Evolutionary conservation across 2,797 vertebrate species (phyloP).

Genomic region (Dendrocincla tyrannina): DNA sequence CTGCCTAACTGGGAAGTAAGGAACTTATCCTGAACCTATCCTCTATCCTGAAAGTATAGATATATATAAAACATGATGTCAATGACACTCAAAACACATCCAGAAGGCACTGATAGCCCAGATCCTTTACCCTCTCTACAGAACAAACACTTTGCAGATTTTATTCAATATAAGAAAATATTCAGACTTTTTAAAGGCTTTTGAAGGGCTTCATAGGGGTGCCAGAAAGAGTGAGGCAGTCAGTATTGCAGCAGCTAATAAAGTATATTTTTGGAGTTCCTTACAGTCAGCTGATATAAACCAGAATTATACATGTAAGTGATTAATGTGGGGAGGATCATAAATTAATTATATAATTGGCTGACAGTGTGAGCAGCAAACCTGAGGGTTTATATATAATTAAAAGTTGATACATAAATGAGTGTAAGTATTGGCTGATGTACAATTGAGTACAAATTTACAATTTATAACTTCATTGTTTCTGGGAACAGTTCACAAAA

Average conservation of each 20-base stretch:
- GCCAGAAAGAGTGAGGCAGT: background rate
- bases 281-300: background rate
- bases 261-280: background rate
- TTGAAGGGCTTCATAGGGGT: background rate
- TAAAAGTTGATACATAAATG: background rate
- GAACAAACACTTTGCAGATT: background rate
- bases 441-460: background rate
- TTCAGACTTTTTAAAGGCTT: background rate
- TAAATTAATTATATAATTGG: background rate
- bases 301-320: background rate
- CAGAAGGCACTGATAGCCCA: background rate
- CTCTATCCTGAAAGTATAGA: background rate
- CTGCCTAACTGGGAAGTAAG: background rate
- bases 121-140: background rate
- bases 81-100: background rate
- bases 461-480: background rate
- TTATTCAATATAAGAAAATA: slow-evolving; percentile 13
- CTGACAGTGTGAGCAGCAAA: background rate
- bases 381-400: background rate
- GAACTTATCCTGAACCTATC: background rate
- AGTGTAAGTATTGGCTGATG: background rate
- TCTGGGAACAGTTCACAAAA: background rate
- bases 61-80: background rate
- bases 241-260: background rate
- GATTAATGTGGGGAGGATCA: background rate